Percentiles rank a stretch among this genome's conserved stretches.
These are phyloP conservation scores for Spialia ferax DNA, from an alignment of 2,888 invertebrate species.

Conservation along the genomic window DNA sequence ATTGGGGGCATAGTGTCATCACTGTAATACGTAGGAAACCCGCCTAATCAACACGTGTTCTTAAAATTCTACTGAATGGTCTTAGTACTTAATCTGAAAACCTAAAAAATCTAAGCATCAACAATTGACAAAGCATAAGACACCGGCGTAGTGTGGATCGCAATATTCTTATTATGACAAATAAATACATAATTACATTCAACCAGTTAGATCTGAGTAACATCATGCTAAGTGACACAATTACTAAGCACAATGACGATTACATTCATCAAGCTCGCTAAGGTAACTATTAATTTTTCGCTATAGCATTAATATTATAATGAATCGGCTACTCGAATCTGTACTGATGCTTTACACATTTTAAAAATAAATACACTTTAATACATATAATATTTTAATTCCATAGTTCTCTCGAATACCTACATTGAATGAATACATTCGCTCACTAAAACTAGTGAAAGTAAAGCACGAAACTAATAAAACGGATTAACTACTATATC, in stretches of 20 bases:
- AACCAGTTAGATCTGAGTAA: conserved; percentile 71
- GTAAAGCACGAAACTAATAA: conserved; percentile 45
- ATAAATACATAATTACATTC: conserved; percentile 52
- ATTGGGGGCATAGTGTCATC: conserved; percentile 17
- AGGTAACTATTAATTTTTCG: conserved; percentile 73
- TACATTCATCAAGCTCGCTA: conserved; percentile 85
- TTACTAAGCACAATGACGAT: conserved; percentile 85
- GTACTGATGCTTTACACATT: conserved; percentile 77
- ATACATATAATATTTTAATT: conserved; percentile 44
- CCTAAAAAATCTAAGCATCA: conserved; percentile 37
- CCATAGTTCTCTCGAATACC: conserved; percentile 44
- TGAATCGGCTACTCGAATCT: conserved; percentile 78
- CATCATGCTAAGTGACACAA: conserved; percentile 79
- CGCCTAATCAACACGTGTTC: conserved; percentile 34
- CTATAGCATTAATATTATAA: conserved; percentile 72
- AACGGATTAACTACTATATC: conserved; percentile 47
- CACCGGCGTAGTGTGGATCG: conserved; percentile 35
- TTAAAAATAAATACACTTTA: conserved; percentile 62
- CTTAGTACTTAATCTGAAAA: conserved; percentile 39
- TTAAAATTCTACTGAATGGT: conserved; percentile 39
- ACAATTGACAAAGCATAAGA: conserved; percentile 41
- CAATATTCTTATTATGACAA: conserved; percentile 40
- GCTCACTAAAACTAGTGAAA: conserved; percentile 47
- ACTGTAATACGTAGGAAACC: conserved; percentile 31
- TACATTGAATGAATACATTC: conserved; percentile 47